Conservation (phyloP, 2,113 vertebrate genomes). For the Ophthalmolycus amberensis region DNA sequence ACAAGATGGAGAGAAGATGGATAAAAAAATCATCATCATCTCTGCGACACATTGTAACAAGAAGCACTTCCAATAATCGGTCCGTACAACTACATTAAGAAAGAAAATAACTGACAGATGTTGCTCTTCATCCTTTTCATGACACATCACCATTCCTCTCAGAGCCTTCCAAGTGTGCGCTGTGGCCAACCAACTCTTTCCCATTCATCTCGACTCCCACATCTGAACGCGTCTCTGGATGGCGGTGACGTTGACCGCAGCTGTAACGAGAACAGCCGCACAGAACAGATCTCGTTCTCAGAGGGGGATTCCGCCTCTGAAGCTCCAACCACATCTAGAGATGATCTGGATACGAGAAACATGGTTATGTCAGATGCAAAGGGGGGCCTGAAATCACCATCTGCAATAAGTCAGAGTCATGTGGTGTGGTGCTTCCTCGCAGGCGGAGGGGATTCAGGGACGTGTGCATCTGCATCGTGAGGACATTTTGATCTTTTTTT, state of each 20-base stretch:
- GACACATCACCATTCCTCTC: constrained; percentile 18
- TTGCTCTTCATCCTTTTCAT: constrained; percentile 38
- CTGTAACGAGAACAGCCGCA: constrained; percentile 64
- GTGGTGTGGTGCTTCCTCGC: background rate
- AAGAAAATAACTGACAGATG: constrained; percentile 29
- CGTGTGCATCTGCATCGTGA: background rate
- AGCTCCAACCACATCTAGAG: constrained; percentile 57
- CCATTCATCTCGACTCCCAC: constrained; percentile 59
- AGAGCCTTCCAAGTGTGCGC: constrained; percentile 16
- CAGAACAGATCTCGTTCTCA: constrained; percentile 30
- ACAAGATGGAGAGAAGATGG: background rate
- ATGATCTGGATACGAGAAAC: constrained; percentile 35
- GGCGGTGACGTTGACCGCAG: constrained; percentile 63
- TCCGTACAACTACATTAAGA: background rate
- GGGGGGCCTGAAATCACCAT: constrained; percentile 43
- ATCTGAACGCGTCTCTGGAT: constrained; percentile 51
- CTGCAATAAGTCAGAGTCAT: constrained; percentile 12
- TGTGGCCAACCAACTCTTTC: constrained; percentile 53
- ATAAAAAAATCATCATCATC: background rate
- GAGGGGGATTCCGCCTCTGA: constrained; percentile 28
- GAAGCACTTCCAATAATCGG: constrained; percentile 16
- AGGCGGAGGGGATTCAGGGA: constrained; percentile 10
- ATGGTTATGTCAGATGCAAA: constrained; percentile 37
- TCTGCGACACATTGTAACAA: background rate
- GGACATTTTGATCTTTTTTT: background rate